These are phyloP conservation scores for Cerastis leucographa DNA, from an alignment of 2,888 invertebrate species.

Conservation along the genomic window DNA sequence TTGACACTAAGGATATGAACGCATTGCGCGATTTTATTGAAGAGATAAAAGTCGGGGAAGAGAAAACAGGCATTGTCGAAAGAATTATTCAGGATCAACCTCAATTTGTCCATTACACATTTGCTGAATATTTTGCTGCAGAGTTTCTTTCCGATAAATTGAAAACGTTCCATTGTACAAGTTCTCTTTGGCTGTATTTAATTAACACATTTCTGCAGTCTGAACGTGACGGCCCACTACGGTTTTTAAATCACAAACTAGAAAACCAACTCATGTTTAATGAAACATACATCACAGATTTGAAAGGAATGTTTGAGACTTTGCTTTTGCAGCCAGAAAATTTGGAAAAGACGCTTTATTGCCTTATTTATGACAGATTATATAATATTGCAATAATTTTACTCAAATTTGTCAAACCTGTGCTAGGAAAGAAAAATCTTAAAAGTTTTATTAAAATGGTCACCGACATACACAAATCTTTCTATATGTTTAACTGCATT, in stretches of 20 bases:
- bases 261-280: slow-evolving; percentile 22
- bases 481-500: background rate
- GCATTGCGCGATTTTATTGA: slow-evolving; percentile 30
- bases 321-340: slow-evolving; percentile 10
- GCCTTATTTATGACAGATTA: background rate
- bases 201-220: slow-evolving; percentile 29
- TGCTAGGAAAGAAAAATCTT: slow-evolving; percentile 12
- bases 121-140: slow-evolving; percentile 59
- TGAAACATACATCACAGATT: slow-evolving; percentile 2
- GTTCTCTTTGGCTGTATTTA: slow-evolving; percentile 38
- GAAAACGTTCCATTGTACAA: slow-evolving; percentile 17
- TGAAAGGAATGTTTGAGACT: slow-evolving; percentile 7
- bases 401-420: slow-evolving; percentile 16
- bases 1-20: slow-evolving; percentile 21
- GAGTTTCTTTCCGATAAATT: slow-evolving; percentile 49
- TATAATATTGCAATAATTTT: slow-evolving; percentile 12
- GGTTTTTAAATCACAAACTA: slow-evolving; percentile 44
- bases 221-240: slow-evolving; percentile 23
- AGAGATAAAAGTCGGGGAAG: slow-evolving; percentile 43
- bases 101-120: slow-evolving; percentile 58
- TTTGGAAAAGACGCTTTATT: background rate
- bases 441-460: slow-evolving; percentile 17
- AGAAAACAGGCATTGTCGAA: slow-evolving; percentile 57
- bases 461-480: background rate
- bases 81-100: slow-evolving; percentile 41